phyloP scores from a whole-genome alignment of 2,888 invertebrate genomes.

The Zaprionus bogoriensis region DNA sequence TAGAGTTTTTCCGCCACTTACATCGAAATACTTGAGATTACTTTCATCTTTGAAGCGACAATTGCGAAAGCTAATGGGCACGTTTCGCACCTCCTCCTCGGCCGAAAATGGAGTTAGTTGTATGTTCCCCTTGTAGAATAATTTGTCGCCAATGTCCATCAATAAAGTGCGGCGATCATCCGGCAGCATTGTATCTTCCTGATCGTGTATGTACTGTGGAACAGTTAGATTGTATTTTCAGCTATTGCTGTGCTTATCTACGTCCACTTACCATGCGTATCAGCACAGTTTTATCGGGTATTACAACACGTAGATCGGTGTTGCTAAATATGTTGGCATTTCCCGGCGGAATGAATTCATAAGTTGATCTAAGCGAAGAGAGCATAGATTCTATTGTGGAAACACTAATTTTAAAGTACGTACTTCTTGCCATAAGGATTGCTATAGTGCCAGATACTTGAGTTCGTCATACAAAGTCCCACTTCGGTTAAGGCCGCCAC shows the following conservation, averaged over 20 bases:
- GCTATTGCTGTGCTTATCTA: conserved; percentile 25
- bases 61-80: conserved; percentile 78
- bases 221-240: neutral
- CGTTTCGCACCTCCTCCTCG: conserved; percentile 68
- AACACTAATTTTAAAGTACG: neutral
- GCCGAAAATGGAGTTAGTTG: conserved; percentile 62
- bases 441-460: conserved; percentile 62
- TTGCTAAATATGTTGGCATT: neutral
- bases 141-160: conserved; percentile 38
- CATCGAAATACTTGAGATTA: conserved; percentile 73
- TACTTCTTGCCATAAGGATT: conserved; percentile 71
- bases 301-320: neutral
- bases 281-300: neutral
- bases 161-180: conserved; percentile 55
- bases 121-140: conserved; percentile 60
- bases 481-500: conserved; percentile 78
- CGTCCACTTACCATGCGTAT: neutral
- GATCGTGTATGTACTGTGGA: conserved; percentile 74
- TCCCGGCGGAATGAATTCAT: neutral
- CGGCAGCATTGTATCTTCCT: conserved; percentile 69
- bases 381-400: neutral
- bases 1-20: conserved; percentile 23
- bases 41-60: conserved; percentile 79
- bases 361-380: neutral
- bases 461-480: conserved; percentile 79